Percentiles rank a stretch among this genome's conserved stretches.
phyloP scores from a whole-genome alignment of 2,113 vertebrate species.

The Crypturellus undulatus region DNA sequence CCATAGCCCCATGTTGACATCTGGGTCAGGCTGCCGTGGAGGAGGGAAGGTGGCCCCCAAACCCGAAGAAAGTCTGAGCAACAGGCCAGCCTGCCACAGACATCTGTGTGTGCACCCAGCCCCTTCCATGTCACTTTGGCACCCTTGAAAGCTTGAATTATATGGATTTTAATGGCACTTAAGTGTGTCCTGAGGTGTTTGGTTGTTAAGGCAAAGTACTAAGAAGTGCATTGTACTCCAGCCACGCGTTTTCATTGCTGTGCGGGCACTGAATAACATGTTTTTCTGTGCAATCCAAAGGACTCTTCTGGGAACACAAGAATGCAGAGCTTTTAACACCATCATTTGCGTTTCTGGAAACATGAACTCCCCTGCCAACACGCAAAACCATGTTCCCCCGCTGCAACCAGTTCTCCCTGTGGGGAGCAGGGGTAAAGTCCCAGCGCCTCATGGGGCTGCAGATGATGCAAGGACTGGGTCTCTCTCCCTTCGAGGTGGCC shows the following conservation, averaged over 20 bases:
- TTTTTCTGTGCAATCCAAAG: not conserved
- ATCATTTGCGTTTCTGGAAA: no score
- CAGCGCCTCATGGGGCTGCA: rapidly evolving
- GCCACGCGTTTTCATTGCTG: not conserved
- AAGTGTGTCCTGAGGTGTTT: not conserved
- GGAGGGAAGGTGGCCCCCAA: rapidly evolving
- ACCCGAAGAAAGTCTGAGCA: not conserved
- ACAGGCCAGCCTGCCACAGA: not conserved
- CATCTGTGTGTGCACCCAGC: not conserved
- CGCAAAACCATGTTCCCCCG: not conserved
- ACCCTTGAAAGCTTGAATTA: not conserved
- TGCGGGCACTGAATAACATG: not conserved
- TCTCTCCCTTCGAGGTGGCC: no score
- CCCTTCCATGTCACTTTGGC: not conserved
- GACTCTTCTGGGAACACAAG: not conserved
- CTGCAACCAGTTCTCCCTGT: no score
- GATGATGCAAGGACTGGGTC: not conserved
- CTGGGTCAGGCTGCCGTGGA: rapidly evolving
- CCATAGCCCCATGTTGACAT: rapidly evolving
- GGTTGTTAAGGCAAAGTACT: not conserved
- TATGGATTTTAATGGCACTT: not conserved
- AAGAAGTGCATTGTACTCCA: not conserved
- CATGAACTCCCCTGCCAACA: no score
- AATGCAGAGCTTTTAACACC: not conserved
- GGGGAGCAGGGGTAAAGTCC: not conserved